Evolutionary conservation across 37 sponge, comb jelly and placozoan species (phyloP), one percentile per base, ranked within the genome.

Genomic region (Diacarnus erythraeanus): DNA sequence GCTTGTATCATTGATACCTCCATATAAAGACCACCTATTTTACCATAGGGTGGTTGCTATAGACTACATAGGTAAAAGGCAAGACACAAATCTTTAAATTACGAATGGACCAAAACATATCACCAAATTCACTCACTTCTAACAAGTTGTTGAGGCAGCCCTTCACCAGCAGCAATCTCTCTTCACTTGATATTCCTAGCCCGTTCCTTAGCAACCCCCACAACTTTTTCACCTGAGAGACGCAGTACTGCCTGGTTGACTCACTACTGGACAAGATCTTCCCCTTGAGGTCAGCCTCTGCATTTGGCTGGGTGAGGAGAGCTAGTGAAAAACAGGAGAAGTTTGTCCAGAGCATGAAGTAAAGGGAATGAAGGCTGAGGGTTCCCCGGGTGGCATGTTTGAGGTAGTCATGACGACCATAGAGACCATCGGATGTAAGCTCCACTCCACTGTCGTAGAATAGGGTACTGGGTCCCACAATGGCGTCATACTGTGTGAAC

Each of bases 291-390:
- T 64, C 73, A n/a, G 89, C 60, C 38, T 80, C 44, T 2, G 93
- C 92, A 3, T 57, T 61, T 1, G 80, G 74, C 51, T 95, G 86
- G n/a, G 85, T 83, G 23, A 95, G 65, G 33, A 92, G 85, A 8
- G 83, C 71, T 1, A 92, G 76, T 58, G 87, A 89, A 82, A 95
- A 80, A 21, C 82, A 79, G 21, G 90, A 87, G 73, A 86, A 88
- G 77, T 82, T 92, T 59, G 79, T 57, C 92, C 93, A 92, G 68
- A 84, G 51, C 68, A 95, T 57, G 43, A 92, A 85, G 64, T 92
- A 95, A 75, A 83, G 80, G 23, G 96, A 95, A 57, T 92, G 96
- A 17, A 95, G 87, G 41, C 78, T 90, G 70, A 83, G 75, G 26
- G 82, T 85, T 37, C 88, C 91, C n/a, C 94, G 44, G 23, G 80